phyloP scores from a whole-genome alignment of 64 coral and sea anemone species.

The Pachyseris speciosa region DNA sequence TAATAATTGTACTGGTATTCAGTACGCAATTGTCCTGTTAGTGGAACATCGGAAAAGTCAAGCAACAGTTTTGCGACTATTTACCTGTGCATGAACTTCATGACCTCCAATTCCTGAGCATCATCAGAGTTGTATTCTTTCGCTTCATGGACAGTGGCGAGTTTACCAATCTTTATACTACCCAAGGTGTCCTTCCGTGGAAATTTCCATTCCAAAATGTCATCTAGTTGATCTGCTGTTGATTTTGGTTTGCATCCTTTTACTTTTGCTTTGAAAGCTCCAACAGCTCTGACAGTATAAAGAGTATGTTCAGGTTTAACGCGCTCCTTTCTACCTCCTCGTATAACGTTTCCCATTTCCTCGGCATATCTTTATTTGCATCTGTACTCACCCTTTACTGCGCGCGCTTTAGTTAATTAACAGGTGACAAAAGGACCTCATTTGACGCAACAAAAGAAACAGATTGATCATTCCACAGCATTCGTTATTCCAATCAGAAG shows the following conservation, averaged over 20 bases:
- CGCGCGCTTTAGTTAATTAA: background rate
- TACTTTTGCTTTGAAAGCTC: conserved; percentile 7
- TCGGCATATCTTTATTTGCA: background rate
- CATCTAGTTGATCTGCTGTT: background rate
- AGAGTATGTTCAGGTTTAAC: background rate
- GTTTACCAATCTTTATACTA: background rate
- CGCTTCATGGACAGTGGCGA: background rate
- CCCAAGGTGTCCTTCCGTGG: background rate
- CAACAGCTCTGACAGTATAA: background rate
- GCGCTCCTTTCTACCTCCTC: background rate
- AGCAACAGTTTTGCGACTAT: background rate
- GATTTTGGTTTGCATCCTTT: background rate
- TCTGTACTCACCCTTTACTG: too few species aligned
- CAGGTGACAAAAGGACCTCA: background rate
- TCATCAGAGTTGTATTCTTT: background rate
- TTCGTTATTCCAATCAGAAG: too few species aligned
- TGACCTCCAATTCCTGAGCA: background rate
- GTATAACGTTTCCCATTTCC: conserved; percentile 18
- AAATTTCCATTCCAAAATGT: background rate
- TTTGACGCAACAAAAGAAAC: conserved; percentile 7
- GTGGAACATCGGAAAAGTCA: too few species aligned
- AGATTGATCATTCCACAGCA: too few species aligned
- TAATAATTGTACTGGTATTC: too few species aligned
- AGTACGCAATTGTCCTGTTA: too few species aligned
- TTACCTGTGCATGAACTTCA: conserved; percentile 30